Evolutionary conservation across 2,888 invertebrate species (phyloP).

Genomic region (Lasioglossum figueresi): DNA sequence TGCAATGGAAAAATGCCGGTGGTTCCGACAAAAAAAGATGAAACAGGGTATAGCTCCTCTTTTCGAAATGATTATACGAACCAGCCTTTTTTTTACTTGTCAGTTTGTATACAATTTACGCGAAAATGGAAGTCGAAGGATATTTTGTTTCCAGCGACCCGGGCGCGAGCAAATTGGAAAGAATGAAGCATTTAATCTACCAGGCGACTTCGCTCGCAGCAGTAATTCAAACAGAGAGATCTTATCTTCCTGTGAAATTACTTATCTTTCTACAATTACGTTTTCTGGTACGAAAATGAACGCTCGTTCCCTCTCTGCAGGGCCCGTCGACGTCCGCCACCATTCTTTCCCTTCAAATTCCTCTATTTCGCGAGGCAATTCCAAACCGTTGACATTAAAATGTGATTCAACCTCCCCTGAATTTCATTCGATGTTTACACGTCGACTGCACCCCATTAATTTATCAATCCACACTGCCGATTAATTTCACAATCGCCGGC

Average conservation of each 20-base stretch:
- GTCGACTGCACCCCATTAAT: not conserved
- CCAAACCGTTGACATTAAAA: not conserved
- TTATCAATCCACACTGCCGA: not conserved
- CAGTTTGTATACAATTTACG: not conserved
- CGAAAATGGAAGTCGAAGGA: not conserved
- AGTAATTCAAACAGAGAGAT: slow-evolving; percentile 28
- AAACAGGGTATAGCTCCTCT: not conserved
- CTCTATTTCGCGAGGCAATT: slow-evolving; percentile 31
- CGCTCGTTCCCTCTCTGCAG: not conserved
- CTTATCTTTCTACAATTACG: slow-evolving; percentile 45
- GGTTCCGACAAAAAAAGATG: not conserved
- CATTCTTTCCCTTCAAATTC: slow-evolving; percentile 30
- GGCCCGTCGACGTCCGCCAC: not conserved
- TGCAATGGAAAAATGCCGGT: not conserved
- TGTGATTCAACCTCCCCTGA: not conserved
- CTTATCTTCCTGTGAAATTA: slow-evolving; percentile 31
- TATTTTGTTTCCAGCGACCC: not conserved
- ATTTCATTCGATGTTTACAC: not conserved
- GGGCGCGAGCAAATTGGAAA: slow-evolving; percentile 25
- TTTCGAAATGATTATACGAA: not conserved
- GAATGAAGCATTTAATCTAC: slow-evolving; percentile 43
- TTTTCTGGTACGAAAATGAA: slow-evolving; percentile 37
- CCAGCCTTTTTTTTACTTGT: not conserved
- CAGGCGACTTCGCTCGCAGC: slow-evolving; percentile 24
- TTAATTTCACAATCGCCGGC: not conserved